Conservation (phyloP, 2,113 vertebrate species). For the Percopsis transmontana region DNA sequence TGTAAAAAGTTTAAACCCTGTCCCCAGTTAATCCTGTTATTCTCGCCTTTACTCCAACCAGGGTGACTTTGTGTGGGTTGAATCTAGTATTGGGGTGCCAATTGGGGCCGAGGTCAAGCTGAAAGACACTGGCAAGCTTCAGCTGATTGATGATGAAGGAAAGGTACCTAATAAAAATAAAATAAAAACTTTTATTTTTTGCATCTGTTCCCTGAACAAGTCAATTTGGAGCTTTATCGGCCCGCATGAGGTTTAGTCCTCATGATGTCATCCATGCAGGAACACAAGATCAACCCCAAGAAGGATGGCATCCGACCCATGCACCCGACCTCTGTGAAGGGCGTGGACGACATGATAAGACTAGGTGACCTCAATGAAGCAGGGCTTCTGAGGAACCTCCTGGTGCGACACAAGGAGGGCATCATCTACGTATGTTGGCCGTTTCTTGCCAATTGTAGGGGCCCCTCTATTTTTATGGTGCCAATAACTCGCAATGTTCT, state of each 20-base stretch:
- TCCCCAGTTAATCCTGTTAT: not conserved
- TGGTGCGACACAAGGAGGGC: constrained; percentile 89
- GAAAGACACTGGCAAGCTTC: constrained; percentile 80
- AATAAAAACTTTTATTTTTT: too few species aligned
- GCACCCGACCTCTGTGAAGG: constrained; percentile 88
- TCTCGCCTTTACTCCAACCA: constrained; percentile 42
- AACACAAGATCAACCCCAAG: constrained; percentile 83
- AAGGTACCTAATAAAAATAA: constrained; percentile 83
- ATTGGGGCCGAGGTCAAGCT: constrained; percentile 88
- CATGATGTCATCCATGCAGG: constrained; percentile 70
- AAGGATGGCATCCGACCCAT: constrained; percentile 78
- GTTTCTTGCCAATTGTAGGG: too few species aligned
- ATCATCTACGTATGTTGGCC: constrained; percentile 88
- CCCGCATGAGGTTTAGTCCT: not conserved
- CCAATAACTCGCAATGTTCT: constrained; percentile 45
- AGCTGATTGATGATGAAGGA: constrained; percentile 92
- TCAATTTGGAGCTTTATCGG: too few species aligned
- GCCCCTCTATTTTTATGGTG: constrained; percentile 50
- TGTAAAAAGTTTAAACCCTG: not conserved
- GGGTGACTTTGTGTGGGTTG: constrained; percentile 96
- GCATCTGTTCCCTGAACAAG: too few species aligned
- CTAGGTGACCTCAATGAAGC: constrained; percentile 93
- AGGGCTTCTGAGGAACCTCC: constrained; percentile 91
- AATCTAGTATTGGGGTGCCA: constrained; percentile 75
- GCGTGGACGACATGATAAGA: constrained; percentile 95